Evolutionary conservation across 1,140 invertebrate genomes (phyloP).

Genomic region (Pogonus chalceus): DNA sequence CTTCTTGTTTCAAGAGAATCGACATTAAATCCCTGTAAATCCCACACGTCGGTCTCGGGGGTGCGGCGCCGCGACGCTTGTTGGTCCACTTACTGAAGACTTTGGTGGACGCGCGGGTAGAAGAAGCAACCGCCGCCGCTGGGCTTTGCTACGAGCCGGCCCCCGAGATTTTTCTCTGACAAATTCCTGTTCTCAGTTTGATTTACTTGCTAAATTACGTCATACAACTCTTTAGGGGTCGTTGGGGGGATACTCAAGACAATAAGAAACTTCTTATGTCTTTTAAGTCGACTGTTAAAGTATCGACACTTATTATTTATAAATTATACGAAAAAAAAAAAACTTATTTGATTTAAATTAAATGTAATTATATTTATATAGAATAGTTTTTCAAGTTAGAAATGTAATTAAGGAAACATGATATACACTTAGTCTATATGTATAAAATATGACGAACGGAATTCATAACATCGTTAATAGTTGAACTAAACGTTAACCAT

Average conservation of each 20-base stretch:
- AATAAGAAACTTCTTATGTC: no score
- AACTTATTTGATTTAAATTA: no score
- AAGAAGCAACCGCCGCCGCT: not conserved
- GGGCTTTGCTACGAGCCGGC: not conserved
- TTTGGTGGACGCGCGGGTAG: not conserved
- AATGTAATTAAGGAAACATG: no score
- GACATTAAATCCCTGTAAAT: constrained; percentile 23
- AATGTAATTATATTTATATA: no score
- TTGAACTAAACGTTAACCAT: no score
- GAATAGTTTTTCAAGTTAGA: no score
- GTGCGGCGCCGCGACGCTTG: not conserved
- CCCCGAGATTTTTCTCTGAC: constrained; percentile 4
- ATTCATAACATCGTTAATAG: no score
- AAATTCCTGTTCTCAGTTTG: constrained; percentile 7
- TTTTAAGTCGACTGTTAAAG: no score
- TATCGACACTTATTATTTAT: no score
- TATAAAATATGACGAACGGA: no score
- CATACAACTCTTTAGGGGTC: constrained; percentile 6
- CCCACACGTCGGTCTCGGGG: constrained; percentile 15
- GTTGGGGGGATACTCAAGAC: not conserved
- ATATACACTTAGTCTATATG: no score
- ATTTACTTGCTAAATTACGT: constrained; percentile 5
- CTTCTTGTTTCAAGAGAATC: constrained; percentile 23
- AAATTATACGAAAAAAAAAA: no score
- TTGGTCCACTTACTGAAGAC: not conserved